A percentile compares a stretch with the other conserved stretches of the same genome.
phyloP scores from a whole-genome alignment of 2,113 vertebrate genomes.

The Polypterus senegalus region DNA sequence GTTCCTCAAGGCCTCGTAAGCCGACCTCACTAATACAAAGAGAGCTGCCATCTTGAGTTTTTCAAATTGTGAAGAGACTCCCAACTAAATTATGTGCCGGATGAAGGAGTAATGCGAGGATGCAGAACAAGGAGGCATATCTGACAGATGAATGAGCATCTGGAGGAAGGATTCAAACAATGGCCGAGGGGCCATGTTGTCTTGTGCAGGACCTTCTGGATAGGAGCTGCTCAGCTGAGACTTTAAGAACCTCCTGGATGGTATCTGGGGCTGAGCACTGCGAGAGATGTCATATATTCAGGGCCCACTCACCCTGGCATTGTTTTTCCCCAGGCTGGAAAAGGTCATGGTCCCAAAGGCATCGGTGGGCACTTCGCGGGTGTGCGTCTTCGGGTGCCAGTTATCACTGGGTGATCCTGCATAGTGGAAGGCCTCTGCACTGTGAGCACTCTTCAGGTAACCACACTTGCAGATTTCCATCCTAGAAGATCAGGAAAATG shows the following conservation, averaged over 20 bases:
- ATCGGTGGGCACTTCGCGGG: conserved; percentile 66
- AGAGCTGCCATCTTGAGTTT: no score
- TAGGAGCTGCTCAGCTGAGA: neutral
- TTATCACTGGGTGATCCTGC: conserved; percentile 41
- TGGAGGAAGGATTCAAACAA: neutral
- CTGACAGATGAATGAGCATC: neutral
- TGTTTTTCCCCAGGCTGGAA: conserved; percentile 57
- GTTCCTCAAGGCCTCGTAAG: no score
- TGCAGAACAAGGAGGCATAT: no score
- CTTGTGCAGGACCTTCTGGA: neutral
- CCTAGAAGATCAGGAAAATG: conserved; percentile 32
- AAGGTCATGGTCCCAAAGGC: conserved; percentile 82
- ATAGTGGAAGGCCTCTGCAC: conserved; percentile 52
- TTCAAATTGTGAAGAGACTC: no score
- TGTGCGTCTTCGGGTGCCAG: conserved; percentile 62
- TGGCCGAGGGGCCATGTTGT: neutral
- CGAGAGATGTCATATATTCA: neutral
- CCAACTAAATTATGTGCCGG: no score
- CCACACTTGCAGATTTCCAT: conserved; percentile 66
- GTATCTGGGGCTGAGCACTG: neutral
- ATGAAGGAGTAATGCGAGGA: no score
- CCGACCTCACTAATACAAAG: no score
- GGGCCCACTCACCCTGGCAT: conserved; percentile 49
- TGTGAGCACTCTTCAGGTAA: conserved; percentile 54
- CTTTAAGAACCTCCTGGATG: neutral